Evolutionary conservation across 2,797 vertebrate genomes (phyloP), one percentile per base, ranked within the genome.

Genomic region (Crenuchus spilurus): DNA sequence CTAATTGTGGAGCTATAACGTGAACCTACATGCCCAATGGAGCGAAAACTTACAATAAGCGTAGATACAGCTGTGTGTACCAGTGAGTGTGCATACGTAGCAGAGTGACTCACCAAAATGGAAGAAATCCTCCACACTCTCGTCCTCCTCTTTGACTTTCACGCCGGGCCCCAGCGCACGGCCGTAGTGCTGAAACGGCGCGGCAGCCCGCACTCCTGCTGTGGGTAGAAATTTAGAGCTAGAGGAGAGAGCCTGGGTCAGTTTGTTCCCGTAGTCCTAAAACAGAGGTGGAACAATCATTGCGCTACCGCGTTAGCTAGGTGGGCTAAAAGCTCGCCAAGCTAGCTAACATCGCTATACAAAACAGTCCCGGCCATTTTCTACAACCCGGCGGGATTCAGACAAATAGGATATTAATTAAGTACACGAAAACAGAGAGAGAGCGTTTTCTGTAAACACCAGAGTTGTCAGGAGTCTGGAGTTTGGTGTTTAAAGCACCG

Each of bases 181-280:
- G 10, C 60, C 51, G 69, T 57, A 82, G 74, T 70, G 73, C 73
- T 79, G 72, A 30, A 82, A 79, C 26, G 80, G 72, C 39, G 33
- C 74, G 22, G 57, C 57, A 26, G 48, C 39, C 30, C 74, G 35
- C 74, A 57, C 39, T 76, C 68, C 74, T 71, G 74, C 70, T 70
- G 80, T 54, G 58, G 76, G 76, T 44, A 79, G 73, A 79, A 74
- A 79, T 69, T 71, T 82, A 51, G 76, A 67, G 70, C 76, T 79
- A 76, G 80, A 76, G 70, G 80, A 82, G 76, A 82, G 80, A 76
- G 80, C 76, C 76, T 78, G 80, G 73, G 72, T 78, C 80, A 82
- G 80, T 82, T 82, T 82, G 80, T 79, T 82, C 76, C 80, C 80
- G 76, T 76, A 79, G 76, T 82, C 80, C 80, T 79, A 76, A 82